These are phyloP conservation scores for Scelioninae gen. 1 DNA, from an alignment of 2,888 invertebrate genomes.

Conservation along the genomic window DNA sequence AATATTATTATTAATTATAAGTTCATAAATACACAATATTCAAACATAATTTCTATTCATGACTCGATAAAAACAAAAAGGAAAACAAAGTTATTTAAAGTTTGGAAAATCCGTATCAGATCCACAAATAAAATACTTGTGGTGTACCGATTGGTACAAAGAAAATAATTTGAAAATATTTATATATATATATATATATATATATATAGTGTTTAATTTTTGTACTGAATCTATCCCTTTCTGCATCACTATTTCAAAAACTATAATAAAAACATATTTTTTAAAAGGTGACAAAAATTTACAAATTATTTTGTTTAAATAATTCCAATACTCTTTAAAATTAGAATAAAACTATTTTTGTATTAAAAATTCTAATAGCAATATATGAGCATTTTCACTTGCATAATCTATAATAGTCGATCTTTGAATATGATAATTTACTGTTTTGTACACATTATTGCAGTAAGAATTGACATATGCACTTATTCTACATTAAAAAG, in stretches of 20 bases:
- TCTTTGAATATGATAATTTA: conserved; percentile 16
- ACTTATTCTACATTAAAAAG: conserved; percentile 28
- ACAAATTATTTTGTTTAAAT: no score
- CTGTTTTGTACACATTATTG: not conserved
- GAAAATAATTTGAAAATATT: conserved; percentile 7
- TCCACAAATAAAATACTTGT: no score
- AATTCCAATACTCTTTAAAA: no score
- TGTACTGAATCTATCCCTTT: not conserved
- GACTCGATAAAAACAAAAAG: not conserved
- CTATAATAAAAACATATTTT: not conserved
- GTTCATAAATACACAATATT: not conserved
- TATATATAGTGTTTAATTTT: not conserved
- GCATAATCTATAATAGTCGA: conserved; percentile 7
- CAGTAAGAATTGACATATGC: conserved; percentile 16
- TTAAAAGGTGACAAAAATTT: not conserved
- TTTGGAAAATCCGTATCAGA: no score
- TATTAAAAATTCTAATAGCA: no score
- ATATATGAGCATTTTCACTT: not conserved
- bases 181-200: no score
- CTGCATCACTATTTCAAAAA: not conserved
- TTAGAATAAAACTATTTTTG: no score
- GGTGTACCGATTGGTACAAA: not conserved
- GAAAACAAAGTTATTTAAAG: not conserved
- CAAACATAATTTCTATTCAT: not conserved
- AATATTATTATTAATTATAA: not conserved